These are phyloP conservation scores for Mormyrus lacerda DNA, from an alignment of 2,113 vertebrate genomes.

Conservation along the genomic window DNA sequence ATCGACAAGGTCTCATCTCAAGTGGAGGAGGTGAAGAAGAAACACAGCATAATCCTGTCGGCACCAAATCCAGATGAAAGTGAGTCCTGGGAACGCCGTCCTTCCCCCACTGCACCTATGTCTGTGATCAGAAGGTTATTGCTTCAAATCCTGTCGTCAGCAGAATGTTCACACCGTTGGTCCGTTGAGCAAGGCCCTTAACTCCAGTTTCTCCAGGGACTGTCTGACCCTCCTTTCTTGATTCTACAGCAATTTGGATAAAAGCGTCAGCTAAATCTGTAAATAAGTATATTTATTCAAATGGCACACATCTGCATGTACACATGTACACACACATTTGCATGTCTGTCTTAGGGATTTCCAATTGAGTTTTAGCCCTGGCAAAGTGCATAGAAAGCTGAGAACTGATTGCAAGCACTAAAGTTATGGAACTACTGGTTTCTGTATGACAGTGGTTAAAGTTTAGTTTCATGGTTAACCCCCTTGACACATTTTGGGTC, in stretches of 20 bases:
- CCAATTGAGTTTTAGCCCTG: not conserved
- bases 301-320: not conserved
- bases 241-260: not conserved
- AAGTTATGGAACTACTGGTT: not conserved
- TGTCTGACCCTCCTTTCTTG: not conserved
- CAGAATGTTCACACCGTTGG: not conserved
- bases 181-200: not conserved
- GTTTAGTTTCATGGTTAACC: not conserved
- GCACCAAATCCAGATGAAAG: constrained; percentile 87
- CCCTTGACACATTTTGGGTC: not conserved
- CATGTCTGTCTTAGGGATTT: not conserved
- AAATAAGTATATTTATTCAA: not conserved
- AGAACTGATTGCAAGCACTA: not conserved
- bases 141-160: not conserved
- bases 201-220: not conserved
- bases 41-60: constrained; percentile 87
- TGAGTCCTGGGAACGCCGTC: constrained; percentile 48
- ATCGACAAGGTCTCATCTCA: constrained; percentile 72
- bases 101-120: not conserved
- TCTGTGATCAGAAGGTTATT: not conserved
- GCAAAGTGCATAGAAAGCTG: not conserved
- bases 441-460: not conserved
- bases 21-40: constrained; percentile 85
- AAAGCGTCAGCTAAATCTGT: not conserved
- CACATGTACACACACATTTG: not conserved